These are phyloP conservation scores for Halisarca cf. caerulea DNA, from an alignment of 37 sponge, comb jelly and placozoan genomes.

Conservation along the genomic window DNA sequence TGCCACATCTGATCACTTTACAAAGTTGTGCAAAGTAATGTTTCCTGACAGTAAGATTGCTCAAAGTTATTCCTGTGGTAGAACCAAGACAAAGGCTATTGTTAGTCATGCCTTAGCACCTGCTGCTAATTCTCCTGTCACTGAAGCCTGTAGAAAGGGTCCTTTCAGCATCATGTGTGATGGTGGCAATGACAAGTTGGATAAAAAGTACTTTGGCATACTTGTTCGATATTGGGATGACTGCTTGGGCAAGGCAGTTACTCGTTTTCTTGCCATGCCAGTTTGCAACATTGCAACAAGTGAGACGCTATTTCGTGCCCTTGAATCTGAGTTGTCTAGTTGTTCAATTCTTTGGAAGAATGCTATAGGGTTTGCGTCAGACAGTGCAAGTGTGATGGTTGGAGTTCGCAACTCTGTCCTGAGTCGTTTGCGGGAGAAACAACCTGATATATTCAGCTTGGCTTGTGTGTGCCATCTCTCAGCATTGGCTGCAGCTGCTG, in stretches of 20 bases:
- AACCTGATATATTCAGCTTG: conserved; percentile 18
- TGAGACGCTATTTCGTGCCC: conserved; percentile 26
- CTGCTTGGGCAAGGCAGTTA: background rate
- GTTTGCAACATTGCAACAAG: conserved; percentile 46
- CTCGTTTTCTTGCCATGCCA: conserved; percentile 47
- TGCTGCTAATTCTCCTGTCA: background rate
- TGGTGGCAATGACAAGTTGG: conserved; percentile 46
- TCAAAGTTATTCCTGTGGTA: conserved; percentile 21
- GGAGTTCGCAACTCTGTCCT: conserved; percentile 26
- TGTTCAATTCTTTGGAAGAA: conserved; percentile 10
- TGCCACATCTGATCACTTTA: conserved; percentile 39
- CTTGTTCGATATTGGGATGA: conserved; percentile 50
- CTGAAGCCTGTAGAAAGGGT: background rate
- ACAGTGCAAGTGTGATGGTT: conserved; percentile 29
- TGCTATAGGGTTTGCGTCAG: conserved; percentile 14
- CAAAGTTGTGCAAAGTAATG: conserved; percentile 42
- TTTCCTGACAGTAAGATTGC: conserved; percentile 57
- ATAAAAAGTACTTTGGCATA: conserved; percentile 12
- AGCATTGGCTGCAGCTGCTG: conserved; percentile 13
- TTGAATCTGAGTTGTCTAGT: background rate
- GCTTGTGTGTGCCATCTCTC: conserved; percentile 12
- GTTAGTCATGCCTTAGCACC: conserved; percentile 23
- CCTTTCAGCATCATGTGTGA: conserved; percentile 40
- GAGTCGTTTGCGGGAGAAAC: conserved; percentile 13
- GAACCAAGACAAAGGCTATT: conserved; percentile 37